Conservation (phyloP, 1,140 invertebrate species). For the Nymphalis io region DNA sequence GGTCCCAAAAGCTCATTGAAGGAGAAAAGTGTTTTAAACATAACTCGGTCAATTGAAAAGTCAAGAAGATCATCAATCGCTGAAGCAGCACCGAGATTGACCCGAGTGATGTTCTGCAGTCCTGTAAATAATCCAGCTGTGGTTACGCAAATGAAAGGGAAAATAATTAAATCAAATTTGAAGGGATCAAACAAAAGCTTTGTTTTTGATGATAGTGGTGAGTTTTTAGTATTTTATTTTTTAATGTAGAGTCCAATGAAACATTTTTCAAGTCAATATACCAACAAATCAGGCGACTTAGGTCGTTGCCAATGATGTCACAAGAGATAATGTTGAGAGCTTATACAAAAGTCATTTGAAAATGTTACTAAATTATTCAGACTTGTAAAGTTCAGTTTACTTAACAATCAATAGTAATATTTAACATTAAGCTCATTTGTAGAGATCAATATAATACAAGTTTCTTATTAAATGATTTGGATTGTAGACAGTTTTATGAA, state of each 20-base stretch:
- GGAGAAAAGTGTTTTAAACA: slow-evolving; percentile 57
- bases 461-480: too few species aligned
- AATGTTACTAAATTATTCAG: too few species aligned
- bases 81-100: slow-evolving; percentile 42
- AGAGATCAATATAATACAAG: too few species aligned
- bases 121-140: slow-evolving; percentile 55
- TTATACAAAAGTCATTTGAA: too few species aligned
- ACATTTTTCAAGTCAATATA: too few species aligned
- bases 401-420: too few species aligned
- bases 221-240: slow-evolving; percentile 42
- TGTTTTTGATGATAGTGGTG: slow-evolving; percentile 63
- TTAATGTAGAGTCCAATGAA: not conserved
- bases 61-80: slow-evolving; percentile 39
- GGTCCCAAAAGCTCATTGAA: slow-evolving; percentile 44
- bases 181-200: slow-evolving; percentile 79
- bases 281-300: too few species aligned
- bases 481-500: too few species aligned
- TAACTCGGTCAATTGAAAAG: slow-evolving; percentile 73
- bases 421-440: too few species aligned
- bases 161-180: slow-evolving; percentile 74
- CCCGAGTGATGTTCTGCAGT: slow-evolving; percentile 74
- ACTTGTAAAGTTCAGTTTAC: too few species aligned
- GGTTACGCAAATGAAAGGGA: slow-evolving; percentile 51
- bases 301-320: too few species aligned
- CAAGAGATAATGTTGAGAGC: too few species aligned